These are phyloP conservation scores for Parauchenoglanis punctatus DNA, from an alignment of 2,797 vertebrate species.

Conservation along the genomic window DNA sequence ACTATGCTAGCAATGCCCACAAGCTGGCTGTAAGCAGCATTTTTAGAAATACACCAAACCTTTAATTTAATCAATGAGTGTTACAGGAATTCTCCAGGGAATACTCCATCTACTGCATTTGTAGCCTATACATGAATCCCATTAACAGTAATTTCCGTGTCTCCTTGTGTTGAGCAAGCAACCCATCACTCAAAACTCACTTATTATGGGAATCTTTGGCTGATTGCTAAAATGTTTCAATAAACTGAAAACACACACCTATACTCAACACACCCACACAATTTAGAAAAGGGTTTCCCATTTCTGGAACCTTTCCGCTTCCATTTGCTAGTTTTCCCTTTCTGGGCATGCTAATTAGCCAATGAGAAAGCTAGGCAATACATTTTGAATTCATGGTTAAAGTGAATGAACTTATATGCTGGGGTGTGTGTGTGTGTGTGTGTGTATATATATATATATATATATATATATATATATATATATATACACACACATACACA, in stretches of 20 bases:
- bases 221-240: background rate
- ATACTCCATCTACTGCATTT: background rate
- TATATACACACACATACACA: too few species aligned
- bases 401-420: background rate
- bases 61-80: background rate
- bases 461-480: too few species aligned
- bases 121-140: background rate
- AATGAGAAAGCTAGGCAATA: background rate
- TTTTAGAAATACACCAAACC: background rate
- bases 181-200: background rate
- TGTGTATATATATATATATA: too few species aligned
- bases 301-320: background rate
- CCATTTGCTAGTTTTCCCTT: too few species aligned
- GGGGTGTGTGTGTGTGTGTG: too few species aligned
- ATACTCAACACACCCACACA: background rate
- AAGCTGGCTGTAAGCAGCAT: background rate
- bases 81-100: background rate
- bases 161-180: background rate
- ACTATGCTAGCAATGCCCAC: too few species aligned
- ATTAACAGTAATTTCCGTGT: background rate
- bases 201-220: background rate
- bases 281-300: background rate
- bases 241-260: background rate
- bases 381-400: background rate
- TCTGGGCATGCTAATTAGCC: background rate